These are phyloP conservation scores for Ardeotis arabs DNA, from an alignment of 2,113 vertebrate genomes.

Conservation along the genomic window DNA sequence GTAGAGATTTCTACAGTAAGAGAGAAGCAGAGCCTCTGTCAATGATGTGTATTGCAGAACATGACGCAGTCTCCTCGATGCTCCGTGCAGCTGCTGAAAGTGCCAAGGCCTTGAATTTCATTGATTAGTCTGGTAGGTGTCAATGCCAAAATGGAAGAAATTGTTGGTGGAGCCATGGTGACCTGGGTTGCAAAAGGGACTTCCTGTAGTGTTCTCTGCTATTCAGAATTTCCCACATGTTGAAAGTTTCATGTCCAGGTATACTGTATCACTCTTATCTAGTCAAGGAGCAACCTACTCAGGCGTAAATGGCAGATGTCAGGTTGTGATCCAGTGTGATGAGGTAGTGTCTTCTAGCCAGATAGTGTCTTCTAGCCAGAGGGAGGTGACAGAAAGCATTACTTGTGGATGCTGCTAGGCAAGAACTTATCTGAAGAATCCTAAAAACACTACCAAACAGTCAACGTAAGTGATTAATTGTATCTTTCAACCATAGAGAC, in stretches of 20 bases:
- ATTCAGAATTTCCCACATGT: background rate
- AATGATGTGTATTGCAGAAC: background rate
- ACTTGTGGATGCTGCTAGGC: background rate
- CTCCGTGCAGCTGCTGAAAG: background rate
- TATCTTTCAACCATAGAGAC: background rate
- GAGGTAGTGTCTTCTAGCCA: background rate
- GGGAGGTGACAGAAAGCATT: background rate
- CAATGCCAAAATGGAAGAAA: background rate
- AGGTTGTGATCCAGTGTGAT: background rate
- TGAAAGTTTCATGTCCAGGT: background rate
- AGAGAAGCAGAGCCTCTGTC: background rate
- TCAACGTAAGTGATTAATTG: background rate
- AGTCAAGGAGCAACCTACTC: background rate
- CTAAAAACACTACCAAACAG: background rate
- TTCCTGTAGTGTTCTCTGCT: background rate
- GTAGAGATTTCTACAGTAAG: background rate
- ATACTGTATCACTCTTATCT: background rate
- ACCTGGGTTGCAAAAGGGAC: background rate
- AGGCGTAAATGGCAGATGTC: background rate
- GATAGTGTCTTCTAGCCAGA: background rate
- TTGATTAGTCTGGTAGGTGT: background rate
- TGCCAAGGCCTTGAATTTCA: background rate
- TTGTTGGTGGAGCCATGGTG: background rate
- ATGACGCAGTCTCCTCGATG: background rate
- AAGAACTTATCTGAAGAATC: background rate